Evolutionary conservation across 2,888 invertebrate genomes (phyloP).

Genomic region (Phengaris alcon): DNA sequence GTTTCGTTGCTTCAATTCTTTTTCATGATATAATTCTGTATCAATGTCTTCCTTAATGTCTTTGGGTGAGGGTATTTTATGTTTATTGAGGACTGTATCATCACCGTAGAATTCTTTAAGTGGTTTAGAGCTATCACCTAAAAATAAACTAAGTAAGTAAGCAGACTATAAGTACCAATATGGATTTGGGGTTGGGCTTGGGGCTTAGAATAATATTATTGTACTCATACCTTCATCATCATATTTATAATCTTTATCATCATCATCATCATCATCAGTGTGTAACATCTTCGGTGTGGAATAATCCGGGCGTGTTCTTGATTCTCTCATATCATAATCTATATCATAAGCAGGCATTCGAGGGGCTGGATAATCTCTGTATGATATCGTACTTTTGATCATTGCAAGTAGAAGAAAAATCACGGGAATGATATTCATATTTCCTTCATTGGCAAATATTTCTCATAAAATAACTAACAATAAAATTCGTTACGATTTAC

Average conservation of each 20-base stretch:
- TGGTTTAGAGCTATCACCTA: constrained; percentile 17
- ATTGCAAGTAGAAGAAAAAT: background rate
- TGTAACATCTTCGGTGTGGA: background rate
- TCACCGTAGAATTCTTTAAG: background rate
- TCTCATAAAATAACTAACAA: background rate
- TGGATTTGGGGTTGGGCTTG: too few relatives aligned
- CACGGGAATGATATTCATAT: background rate
- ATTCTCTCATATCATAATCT: constrained; percentile 7
- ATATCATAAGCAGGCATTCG: constrained; percentile 13
- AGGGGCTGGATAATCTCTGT: constrained; percentile 16
- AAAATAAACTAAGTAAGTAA: background rate
- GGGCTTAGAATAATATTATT: too few relatives aligned
- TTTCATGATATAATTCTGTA: constrained; percentile 39
- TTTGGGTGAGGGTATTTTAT: background rate
- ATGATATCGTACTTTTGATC: background rate
- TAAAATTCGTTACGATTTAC: background rate
- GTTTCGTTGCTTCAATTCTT: constrained; percentile 27
- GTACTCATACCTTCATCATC: background rate
- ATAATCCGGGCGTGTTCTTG: background rate
- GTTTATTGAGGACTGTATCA: background rate
- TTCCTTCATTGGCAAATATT: background rate
- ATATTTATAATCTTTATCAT: constrained; percentile 19
- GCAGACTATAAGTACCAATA: too few relatives aligned
- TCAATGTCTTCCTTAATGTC: constrained; percentile 1
- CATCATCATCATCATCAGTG: background rate